These are phyloP conservation scores for Zaprionus lachaisei DNA, from an alignment of 1,140 invertebrate species.

Conservation along the genomic window DNA sequence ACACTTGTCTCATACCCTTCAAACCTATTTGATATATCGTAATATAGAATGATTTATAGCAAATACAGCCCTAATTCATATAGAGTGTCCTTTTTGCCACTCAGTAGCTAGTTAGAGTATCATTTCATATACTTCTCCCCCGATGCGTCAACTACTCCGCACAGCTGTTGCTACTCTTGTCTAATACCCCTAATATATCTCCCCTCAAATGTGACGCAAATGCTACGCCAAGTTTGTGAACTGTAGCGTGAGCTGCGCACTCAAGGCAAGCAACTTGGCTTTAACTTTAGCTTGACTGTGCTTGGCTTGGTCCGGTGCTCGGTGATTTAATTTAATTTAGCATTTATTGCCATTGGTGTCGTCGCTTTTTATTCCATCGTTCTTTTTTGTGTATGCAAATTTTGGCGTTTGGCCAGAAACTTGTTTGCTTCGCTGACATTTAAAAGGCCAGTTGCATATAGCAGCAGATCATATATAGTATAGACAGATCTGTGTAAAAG, in stretches of 20 bases:
- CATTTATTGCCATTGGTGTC: conserved; percentile 13
- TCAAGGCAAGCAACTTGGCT: conserved; percentile 49
- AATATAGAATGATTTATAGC: not conserved
- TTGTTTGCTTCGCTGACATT: conserved; percentile 42
- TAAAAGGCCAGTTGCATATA: conserved; percentile 13
- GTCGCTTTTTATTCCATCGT: not conserved
- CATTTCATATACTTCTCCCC: not conserved
- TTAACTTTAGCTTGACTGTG: conserved; percentile 11
- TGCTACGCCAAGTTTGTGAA: conserved; percentile 27
- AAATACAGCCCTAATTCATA: too few relatives aligned
- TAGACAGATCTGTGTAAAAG: not conserved
- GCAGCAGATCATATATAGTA: not conserved
- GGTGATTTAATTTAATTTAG: conserved; percentile 52
- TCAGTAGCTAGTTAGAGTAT: not conserved
- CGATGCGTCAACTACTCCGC: conserved; percentile 4
- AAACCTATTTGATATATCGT: not conserved
- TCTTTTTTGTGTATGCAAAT: conserved; percentile 39
- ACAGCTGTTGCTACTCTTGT: conserved; percentile 16
- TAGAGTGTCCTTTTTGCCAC: too few relatives aligned
- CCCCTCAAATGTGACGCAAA: conserved; percentile 24
- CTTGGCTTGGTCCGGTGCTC: conserved; percentile 14
- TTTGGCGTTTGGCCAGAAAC: conserved; percentile 27
- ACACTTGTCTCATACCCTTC: conserved; percentile 15
- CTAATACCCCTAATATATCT: conserved; percentile 24
- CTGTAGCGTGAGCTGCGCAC: conserved; percentile 49